Base-by-base conservation (phyloP, 35 echinoderm and acorn worm genomes). In the Chiridota heheva region DNA sequence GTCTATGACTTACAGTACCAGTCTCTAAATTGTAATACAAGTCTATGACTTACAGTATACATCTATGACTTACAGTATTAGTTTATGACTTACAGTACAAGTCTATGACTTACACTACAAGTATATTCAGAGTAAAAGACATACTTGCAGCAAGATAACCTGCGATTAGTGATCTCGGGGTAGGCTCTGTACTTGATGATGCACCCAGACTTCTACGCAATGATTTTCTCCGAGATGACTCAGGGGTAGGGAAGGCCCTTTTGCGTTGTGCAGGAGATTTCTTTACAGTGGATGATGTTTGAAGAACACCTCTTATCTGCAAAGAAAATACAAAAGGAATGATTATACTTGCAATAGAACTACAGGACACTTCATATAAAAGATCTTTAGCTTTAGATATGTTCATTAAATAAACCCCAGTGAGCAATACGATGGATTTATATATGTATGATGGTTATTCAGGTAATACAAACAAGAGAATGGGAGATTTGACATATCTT, bases 241-340 rank as follows among this genome's bases (percentile, higher is more conserved):
- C 20, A 24, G 70, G 70, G 35, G 70, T 74, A 3, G 70, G 40
- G 37, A 74, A 17, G 40, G 56, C 70, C 41, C 70, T 25, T 17
- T 24, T 8, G 4, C 3, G 41, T 12, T 13, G 41, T 27, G 44
- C 44, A 16, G 70, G 70, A 51, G 70, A 74, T 74, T 74, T 74
- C 70, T 74, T 74, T 20, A 47, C 70, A 10, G 70, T 74, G 47
- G 70, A 53, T 28, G 44, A 74, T 51, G 70, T 74, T 44, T 74
- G 3, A 26, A 74, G 34, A 6, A 74, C 70, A 51, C 70, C 70
- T 74, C 36, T 74, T 2, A 51, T 74, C 70, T 74, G 44, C 5
- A 42, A 74, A 17, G 44, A 32, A 72, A 55, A 71, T 39, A 44
- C 24, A 42, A 60, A 57, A 57, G 18, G 18, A 2, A 57, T n/a